Conservation (phyloP, 2,113 vertebrate species). For the Saguinus imperator region DNA sequence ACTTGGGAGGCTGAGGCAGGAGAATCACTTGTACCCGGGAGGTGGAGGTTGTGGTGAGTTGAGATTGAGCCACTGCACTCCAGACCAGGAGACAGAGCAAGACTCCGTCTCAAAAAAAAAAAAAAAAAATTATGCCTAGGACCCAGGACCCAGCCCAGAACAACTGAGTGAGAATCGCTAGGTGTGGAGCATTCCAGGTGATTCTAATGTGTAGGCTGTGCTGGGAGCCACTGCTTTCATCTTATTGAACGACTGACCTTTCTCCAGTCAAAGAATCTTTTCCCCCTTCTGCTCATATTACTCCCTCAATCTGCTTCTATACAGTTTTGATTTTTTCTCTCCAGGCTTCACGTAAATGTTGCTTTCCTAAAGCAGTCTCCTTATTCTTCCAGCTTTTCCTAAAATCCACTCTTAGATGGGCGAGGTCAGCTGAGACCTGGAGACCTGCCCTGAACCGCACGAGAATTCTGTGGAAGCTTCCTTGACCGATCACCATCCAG, state of each 20-base stretch:
- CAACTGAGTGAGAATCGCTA: not conserved
- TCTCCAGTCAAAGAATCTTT: not conserved
- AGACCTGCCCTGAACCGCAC: not conserved
- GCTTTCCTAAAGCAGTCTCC: not conserved
- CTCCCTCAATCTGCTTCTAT: not conserved
- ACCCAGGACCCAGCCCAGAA: not conserved
- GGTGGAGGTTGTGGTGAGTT: no score
- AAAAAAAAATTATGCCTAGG: not conserved
- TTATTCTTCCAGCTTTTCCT: not conserved
- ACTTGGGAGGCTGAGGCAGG: no score
- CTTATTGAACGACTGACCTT: not conserved
- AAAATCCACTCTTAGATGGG: not conserved
- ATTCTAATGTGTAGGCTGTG: fast-evolving
- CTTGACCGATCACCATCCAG: no score
- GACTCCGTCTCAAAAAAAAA: no score
- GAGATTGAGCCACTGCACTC: fast-evolving
- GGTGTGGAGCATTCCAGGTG: not conserved
- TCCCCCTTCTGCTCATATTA: not conserved
- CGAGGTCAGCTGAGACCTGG: not conserved
- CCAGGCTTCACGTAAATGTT: not conserved
- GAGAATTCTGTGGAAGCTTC: not conserved
- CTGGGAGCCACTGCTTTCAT: not conserved
- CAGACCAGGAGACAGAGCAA: no score
- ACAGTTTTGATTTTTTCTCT: not conserved
- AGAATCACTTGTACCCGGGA: no score